phyloP scores from a whole-genome alignment of 2,113 vertebrate genomes.

The Seriola rivoliana region DNA sequence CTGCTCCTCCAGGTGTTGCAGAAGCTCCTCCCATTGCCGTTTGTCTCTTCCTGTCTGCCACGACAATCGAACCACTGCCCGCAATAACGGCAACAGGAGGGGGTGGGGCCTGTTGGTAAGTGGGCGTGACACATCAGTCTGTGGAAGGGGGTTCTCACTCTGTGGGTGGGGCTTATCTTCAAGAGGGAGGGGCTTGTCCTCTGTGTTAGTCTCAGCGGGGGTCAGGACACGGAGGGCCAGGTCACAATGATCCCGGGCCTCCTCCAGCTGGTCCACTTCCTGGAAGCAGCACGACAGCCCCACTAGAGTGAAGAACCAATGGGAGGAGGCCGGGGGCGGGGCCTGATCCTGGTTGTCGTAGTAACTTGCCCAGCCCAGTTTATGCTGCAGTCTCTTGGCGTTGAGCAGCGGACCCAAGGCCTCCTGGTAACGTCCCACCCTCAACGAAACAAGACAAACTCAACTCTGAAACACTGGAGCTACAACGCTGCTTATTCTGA shows the following conservation, averaged over 20 bases:
- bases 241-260: constrained; percentile 90
- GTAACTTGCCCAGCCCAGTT: constrained; percentile 82
- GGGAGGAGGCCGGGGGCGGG: constrained; percentile 61
- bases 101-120: constrained; percentile 84
- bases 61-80: constrained; percentile 88
- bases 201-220: constrained; percentile 40
- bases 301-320: constrained; percentile 89
- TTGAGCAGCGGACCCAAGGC: constrained; percentile 91
- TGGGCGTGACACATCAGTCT: background rate
- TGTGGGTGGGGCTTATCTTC: constrained; percentile 11
- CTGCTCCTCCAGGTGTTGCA: constrained; percentile 87
- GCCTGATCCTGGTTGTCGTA: constrained; percentile 58
- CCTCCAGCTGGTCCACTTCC: constrained; percentile 88
- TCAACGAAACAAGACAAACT: constrained; percentile 48
- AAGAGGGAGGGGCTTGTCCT: constrained; percentile 45
- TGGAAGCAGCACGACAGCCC: constrained; percentile 92
- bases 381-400: constrained; percentile 90
- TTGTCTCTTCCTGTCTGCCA: constrained; percentile 95
- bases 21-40: constrained; percentile 87
- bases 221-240: constrained; percentile 85
- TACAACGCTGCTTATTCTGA: background rate
- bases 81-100: constrained; percentile 89
- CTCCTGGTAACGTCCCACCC: constrained; percentile 89
- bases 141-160: background rate
- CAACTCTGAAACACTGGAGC: background rate